A percentile compares a stretch with the other conserved stretches of the same genome.
Conservation (phyloP, 2,113 vertebrate genomes). For the Nerophis ophidion region DNA sequence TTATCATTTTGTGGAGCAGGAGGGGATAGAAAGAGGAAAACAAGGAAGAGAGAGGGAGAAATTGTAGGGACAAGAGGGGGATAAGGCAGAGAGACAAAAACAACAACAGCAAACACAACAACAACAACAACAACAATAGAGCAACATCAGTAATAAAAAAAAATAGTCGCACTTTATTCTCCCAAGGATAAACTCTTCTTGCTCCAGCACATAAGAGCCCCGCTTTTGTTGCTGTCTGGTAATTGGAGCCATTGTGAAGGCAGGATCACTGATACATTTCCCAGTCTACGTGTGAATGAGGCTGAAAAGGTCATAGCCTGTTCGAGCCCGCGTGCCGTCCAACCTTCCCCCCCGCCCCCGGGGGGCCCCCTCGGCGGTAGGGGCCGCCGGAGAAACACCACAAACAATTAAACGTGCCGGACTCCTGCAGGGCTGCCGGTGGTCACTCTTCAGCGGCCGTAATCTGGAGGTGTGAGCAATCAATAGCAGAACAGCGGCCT, state of each 20-base stretch:
- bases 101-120: no score
- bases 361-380: conserved; percentile 56
- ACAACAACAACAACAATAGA: no score
- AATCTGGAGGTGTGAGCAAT: conserved; percentile 75
- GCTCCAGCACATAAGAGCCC: conserved; percentile 52
- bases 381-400: conserved; percentile 60
- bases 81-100: no score
- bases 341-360: conserved; percentile 33
- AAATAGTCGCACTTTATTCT: conserved; percentile 16
- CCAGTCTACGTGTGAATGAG: conserved; percentile 69
- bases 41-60: no score
- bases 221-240: conserved; percentile 69
- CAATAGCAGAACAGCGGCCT: conserved; percentile 67
- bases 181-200: conserved; percentile 38
- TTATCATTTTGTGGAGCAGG: no score
- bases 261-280: conserved; percentile 70
- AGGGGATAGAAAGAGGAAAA: no score
- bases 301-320: conserved; percentile 71
- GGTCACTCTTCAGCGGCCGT: conserved; percentile 75
- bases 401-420: conserved; percentile 76
- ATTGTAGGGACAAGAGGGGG: no score
- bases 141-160: no score
- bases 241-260: conserved; percentile 73
- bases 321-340: conserved; percentile 56
- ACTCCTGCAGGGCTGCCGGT: conserved; percentile 65